A percentile compares a stretch with the other conserved stretches of the same genome.
Conservation (phyloP, 2,113 vertebrate species). For the Syrrhaptes paradoxus region DNA sequence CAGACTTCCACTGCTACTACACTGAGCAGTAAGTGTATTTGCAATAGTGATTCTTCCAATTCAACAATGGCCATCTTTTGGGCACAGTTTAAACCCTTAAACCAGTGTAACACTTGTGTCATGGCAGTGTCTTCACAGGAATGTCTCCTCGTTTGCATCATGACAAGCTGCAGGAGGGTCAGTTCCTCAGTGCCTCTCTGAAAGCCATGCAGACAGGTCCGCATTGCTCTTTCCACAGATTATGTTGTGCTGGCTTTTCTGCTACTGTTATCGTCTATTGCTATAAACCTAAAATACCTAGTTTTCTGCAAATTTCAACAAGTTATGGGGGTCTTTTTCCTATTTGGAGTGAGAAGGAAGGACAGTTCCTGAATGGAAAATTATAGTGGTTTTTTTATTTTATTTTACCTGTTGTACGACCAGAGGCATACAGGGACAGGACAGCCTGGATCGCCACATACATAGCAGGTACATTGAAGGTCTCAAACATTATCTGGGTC, state of each 20-base stretch:
- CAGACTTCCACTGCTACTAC: not conserved
- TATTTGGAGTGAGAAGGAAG: not conserved
- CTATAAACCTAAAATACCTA: not conserved
- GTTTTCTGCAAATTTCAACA: not conserved
- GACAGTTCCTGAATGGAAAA: not conserved
- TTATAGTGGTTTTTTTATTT: not conserved
- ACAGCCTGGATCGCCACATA: conserved; percentile 99
- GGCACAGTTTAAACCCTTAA: not conserved
- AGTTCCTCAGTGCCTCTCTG: not conserved
- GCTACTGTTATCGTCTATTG: not conserved
- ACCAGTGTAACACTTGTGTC: not conserved
- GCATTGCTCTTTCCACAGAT: not conserved
- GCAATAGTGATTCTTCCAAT: not conserved
- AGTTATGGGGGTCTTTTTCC: not conserved
- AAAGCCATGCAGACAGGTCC: not conserved
- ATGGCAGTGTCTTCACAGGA: not conserved
- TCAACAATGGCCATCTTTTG: not conserved
- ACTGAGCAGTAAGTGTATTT: not conserved
- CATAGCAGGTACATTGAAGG: conserved; percentile 99
- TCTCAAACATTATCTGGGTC: conserved; percentile 99
- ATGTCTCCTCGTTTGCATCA: not conserved
- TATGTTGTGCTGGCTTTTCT: not conserved
- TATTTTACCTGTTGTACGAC: conserved; percentile 96
- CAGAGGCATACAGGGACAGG: conserved; percentile 96
- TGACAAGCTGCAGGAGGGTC: not conserved